Conservation (phyloP, 1,140 invertebrate species). For the Saxidomus purpurata region DNA sequence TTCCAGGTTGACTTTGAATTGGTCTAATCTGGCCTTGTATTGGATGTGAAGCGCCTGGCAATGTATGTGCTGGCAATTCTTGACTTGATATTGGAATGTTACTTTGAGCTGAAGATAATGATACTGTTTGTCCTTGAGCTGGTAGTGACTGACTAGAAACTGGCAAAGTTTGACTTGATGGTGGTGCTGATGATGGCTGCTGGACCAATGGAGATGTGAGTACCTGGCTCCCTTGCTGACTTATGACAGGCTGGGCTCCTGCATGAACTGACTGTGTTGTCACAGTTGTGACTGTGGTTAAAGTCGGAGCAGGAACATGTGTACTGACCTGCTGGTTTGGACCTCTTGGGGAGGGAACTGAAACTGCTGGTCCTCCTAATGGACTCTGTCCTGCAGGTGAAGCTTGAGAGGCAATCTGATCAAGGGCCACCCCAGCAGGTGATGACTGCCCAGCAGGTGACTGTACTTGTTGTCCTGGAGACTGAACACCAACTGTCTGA, state of each 20-base stretch:
- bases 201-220: background rate
- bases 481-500: background rate
- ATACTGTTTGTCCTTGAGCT: background rate
- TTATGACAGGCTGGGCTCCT: background rate
- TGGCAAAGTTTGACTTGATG: background rate
- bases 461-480: constrained; percentile 13
- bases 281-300: background rate
- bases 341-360: constrained; percentile 33
- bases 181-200: background rate
- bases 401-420: background rate
- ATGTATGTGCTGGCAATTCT: background rate
- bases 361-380: background rate
- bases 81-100: constrained; percentile 16
- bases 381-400: background rate
- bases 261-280: background rate
- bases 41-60: background rate
- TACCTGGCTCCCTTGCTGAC: background rate
- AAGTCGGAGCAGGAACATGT: background rate
- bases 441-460: background rate
- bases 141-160: background rate
- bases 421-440: background rate
- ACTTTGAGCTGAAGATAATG: background rate
- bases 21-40: background rate
- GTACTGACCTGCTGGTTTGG: background rate
- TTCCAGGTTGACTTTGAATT: background rate